Base-by-base conservation (phyloP, 2,113 vertebrate genomes). In the Pachyramphus minor region DNA sequence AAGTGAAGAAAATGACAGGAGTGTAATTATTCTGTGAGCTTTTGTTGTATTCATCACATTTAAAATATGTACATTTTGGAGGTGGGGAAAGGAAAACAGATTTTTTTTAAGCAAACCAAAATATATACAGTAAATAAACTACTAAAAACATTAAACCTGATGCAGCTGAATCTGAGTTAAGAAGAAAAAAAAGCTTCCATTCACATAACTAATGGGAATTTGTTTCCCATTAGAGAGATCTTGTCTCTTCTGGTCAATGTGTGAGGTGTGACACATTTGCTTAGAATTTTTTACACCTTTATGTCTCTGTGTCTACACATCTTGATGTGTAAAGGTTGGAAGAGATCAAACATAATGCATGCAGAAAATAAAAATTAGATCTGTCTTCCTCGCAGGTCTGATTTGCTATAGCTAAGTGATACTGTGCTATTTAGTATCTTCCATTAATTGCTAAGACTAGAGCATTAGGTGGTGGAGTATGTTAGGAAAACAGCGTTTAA, bases 401-500 rank as follows among this genome's bases (percentile, higher is more conserved):
- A 73, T 89, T 89, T 58, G 24, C 76, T 60, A 18, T 27, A 82
- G 71, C 53, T 41, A 31, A 89, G 66, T 64, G 73, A 44, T 69
- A 19, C 35, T 66, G 76, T 62, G 42, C 77, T 90, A 45, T 79
- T 86, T 28, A 37, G 55, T 41, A 15, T 86, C 71, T 33, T 64
- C 60, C 63, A 20, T 64, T 94, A 94, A 92, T 91, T 84, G 89
- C 81, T 84, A 50, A 95, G 72, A 82, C 87, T 67, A 74, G 95
- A 92, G 44, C 55, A 41, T 74, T 76, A 86, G 45, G 21, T 58
- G 35, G 67, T 85, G 44, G 63, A 91, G 60, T 86, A 21, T 15
- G 69, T 91, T 92, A 96, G 88, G 89, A 84, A 95, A 94, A 49
- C 19, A 72, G 53, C 63, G 14, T 94, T 97, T 96, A 78, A 85